Percentiles rank a stretch among this genome's conserved stretches.
phyloP scores from a whole-genome alignment of 2,797 vertebrate species.

The Diceros bicornis region DNA sequence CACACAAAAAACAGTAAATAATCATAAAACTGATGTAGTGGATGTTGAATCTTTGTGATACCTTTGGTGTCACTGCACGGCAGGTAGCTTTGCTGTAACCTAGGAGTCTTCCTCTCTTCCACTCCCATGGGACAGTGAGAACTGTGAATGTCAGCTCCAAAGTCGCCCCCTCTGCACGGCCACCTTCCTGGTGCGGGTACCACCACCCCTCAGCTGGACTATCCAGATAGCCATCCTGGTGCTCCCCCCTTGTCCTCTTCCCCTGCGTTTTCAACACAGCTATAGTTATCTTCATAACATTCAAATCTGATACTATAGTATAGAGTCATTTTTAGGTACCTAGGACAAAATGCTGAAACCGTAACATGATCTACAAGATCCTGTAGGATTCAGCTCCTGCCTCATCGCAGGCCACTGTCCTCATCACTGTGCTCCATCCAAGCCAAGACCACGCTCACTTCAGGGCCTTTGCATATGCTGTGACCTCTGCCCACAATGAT shows the following conservation, averaged over 20 bases:
- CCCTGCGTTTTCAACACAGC: neutral
- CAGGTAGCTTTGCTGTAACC: neutral
- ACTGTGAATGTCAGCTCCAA: neutral
- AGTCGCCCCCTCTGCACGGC: neutral
- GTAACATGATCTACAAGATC: neutral
- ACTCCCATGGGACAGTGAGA: neutral
- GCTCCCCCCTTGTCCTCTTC: neutral
- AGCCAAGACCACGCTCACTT: neutral
- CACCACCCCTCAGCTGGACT: neutral
- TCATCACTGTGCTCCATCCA: accelerated
- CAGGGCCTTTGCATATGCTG: neutral
- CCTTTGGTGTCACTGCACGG: neutral
- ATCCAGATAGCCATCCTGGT: too few species aligned
- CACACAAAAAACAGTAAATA: neutral
- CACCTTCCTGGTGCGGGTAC: neutral
- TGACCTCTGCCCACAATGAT: neutral
- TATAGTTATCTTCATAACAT: neutral
- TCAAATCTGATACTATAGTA: neutral
- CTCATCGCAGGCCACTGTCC: neutral
- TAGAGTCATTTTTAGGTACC: neutral
- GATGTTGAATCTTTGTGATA: neutral
- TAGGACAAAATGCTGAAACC: neutral
- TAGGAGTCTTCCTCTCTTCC: neutral
- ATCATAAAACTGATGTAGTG: neutral
- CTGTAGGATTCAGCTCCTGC: neutral